Conservation (phyloP, 2,888 invertebrate species). For the Tenthredo notha region DNA sequence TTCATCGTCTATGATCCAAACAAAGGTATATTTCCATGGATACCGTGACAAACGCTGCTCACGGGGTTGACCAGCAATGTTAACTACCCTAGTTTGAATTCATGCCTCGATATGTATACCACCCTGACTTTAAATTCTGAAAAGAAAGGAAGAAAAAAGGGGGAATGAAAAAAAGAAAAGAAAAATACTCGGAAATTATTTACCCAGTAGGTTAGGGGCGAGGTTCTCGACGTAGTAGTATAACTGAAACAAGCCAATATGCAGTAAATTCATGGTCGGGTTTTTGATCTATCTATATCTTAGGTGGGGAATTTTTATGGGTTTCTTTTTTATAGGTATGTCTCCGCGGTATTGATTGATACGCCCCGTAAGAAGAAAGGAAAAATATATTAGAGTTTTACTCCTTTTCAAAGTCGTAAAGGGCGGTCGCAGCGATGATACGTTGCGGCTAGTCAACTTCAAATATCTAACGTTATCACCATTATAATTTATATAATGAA, state of each 20-base stretch:
- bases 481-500: neutral
- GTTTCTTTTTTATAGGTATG: constrained; percentile 48
- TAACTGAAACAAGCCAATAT: constrained; percentile 62
- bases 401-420: constrained; percentile 65
- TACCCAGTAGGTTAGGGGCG: constrained; percentile 14
- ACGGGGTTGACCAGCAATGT: constrained; percentile 67
- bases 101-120: constrained; percentile 36
- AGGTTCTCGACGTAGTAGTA: constrained; percentile 23
- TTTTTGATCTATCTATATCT: constrained; percentile 45
- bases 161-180: neutral
- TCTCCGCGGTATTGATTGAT: constrained; percentile 55
- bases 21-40: constrained; percentile 49
- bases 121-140: neutral
- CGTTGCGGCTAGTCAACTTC: neutral
- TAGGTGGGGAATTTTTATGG: constrained; percentile 45
- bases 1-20: constrained; percentile 34
- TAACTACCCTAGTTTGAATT: constrained; percentile 69
- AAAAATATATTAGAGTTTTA: constrained; percentile 58
- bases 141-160: constrained; percentile 11
- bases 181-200: constrained; percentile 33
- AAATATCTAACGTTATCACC: constrained; percentile 19
- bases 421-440: neutral
- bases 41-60: constrained; percentile 35
- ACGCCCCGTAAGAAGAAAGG: constrained; percentile 55
- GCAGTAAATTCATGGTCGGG: constrained; percentile 68